Evolutionary conservation across 2,113 vertebrate species (phyloP).

Genomic region (Scomber japonicus): DNA sequence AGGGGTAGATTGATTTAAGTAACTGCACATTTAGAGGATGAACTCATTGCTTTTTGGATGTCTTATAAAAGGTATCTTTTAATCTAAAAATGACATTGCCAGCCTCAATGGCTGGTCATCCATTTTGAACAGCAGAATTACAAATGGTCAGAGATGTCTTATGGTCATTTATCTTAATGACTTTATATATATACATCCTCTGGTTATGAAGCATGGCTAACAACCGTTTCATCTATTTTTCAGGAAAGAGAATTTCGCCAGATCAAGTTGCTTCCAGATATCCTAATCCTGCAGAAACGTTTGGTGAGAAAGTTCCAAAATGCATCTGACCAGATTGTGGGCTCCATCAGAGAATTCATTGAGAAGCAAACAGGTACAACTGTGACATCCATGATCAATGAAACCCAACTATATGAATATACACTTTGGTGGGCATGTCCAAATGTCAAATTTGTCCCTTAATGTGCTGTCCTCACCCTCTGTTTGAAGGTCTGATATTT

Average conservation of each 20-base stretch:
- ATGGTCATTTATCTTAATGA: background rate
- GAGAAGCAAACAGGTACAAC: conserved; percentile 81
- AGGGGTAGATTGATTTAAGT: background rate
- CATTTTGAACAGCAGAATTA: background rate
- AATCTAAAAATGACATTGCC: too few relatives aligned
- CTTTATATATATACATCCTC: background rate
- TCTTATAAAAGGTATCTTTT: too few relatives aligned
- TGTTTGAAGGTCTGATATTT: too few relatives aligned
- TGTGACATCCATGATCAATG: background rate
- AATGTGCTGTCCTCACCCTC: too few relatives aligned
- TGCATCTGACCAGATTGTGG: conserved; percentile 64
- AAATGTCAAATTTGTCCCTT: too few relatives aligned
- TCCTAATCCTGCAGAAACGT: conserved; percentile 87
- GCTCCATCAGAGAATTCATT: conserved; percentile 84
- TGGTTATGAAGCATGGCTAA: background rate
- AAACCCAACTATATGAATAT: too few relatives aligned
- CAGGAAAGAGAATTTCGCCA: conserved; percentile 89
- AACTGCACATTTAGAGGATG: too few relatives aligned
- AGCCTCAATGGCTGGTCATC: too few relatives aligned
- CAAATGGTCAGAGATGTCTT: background rate
- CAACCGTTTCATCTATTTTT: background rate
- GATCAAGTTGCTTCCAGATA: conserved; percentile 89
- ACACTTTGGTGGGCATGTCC: too few relatives aligned
- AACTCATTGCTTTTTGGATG: background rate
- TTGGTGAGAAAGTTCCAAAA: conserved; percentile 92